Evolutionary conservation across 2,888 invertebrate genomes (phyloP), one percentile per base, ranked within the genome.

Genomic region (Nowickia ferox): DNA sequence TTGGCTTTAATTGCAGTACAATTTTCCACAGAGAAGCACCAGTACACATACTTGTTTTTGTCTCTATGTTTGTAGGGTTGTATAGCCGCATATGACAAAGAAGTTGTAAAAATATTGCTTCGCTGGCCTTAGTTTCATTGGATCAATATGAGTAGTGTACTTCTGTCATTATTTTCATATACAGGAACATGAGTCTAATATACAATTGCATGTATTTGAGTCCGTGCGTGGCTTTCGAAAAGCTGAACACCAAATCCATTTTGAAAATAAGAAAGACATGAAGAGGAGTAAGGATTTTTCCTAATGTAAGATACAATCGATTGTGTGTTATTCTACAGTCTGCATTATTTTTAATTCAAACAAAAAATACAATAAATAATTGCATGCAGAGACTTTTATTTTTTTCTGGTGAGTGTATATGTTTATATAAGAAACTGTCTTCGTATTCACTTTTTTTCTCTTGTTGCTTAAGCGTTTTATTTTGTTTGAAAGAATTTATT

Each of bases 311-410:
- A 57, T 38, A 46, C 38, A 57, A 76, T 57, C 46, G 61, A 11
- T 40, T 59, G 42, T 53, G 2, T 42, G 51, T 22, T 57, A 9
- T 8, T 59, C 57, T 17, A 10, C 2, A 13, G 48, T 74, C 61
- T 48, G 48, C 48, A 42, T 75, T 63, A 38, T 59, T 59, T 57
- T 72, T 17, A 44, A 59, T 8, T 44, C n/a, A 30, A 6, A 30
- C 1, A 3, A 44, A 19, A 40, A 71, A 55, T 42, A 2, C 42
- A 57, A 42, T 59, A 57, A 71, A 57, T 71, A 71, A 46, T 46
- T 57, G 44, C 19, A 8, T 30, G 1, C 55, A 44, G 42, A 15
- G 9, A 42, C 5, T 40, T 10, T 6, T 61, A n/a, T 30, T 30
- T 30, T n/a, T 30, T 30, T 30, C 6, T 30, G 30, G 30, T 3